phyloP scores from a whole-genome alignment of 2,888 invertebrate species.

The Seladonia tumulorum region DNA sequence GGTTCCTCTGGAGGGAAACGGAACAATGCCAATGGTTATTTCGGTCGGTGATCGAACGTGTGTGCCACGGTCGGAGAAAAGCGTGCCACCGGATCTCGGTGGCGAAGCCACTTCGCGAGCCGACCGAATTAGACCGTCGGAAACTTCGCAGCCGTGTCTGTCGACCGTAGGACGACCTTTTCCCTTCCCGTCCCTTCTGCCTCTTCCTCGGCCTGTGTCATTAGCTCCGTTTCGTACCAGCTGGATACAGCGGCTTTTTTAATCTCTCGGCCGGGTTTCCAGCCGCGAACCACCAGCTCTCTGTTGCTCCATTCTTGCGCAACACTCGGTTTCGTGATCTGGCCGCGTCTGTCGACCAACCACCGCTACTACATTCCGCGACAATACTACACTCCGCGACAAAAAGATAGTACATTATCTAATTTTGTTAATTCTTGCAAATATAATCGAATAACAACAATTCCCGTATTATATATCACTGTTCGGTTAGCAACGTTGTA shows the following conservation, averaged over 20 bases:
- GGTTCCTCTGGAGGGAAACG: conserved; percentile 76
- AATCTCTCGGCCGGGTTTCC: neutral
- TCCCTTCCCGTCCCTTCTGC: conserved; percentile 27
- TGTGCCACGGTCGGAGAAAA: conserved; percentile 79
- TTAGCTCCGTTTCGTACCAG: conserved; percentile 36
- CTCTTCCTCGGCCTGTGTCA: neutral
- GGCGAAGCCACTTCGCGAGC: conserved; percentile 64
- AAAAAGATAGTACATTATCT: too few relatives aligned
- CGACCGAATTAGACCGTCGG: conserved; percentile 74
- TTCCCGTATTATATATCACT: too few relatives aligned
- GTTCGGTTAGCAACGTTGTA: too few relatives aligned
- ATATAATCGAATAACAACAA: too few relatives aligned
- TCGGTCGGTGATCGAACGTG: conserved; percentile 80
- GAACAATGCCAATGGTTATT: conserved; percentile 83
- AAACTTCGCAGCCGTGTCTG: conserved; percentile 47
- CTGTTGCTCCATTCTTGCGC: neutral
- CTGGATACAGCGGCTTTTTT: conserved; percentile 6
- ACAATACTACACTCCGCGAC: too few relatives aligned
- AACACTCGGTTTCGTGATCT: conserved; percentile 1
- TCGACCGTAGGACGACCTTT: conserved; percentile 49
- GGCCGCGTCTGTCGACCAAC: neutral
- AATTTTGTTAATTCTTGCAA: too few relatives aligned
- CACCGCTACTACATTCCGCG: neutral
- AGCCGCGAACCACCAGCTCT: neutral
- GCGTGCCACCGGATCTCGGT: conserved; percentile 70